A percentile compares a stretch with the other conserved stretches of the same genome.
Conservation (phyloP, 2,113 vertebrate species). For the Thunnus thynnus region DNA sequence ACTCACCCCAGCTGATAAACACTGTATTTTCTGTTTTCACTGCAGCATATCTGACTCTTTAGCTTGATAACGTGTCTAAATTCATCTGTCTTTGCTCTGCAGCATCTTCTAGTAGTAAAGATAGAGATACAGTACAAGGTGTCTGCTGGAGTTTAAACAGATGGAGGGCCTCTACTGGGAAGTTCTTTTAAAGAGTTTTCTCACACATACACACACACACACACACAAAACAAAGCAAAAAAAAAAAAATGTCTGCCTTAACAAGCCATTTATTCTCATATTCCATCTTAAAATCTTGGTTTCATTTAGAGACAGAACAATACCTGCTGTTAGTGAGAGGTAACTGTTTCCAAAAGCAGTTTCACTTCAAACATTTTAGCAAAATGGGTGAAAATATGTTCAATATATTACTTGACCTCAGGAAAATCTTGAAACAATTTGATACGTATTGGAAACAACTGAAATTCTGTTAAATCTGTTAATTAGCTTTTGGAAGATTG, state of each 20-base stretch:
- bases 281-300: slow-evolving; percentile 42
- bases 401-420: slow-evolving; percentile 14
- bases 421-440: slow-evolving; percentile 51
- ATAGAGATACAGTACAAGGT: slow-evolving; percentile 51
- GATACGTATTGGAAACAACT: slow-evolving; percentile 20
- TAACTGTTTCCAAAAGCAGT: slow-evolving; percentile 31
- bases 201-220: background rate
- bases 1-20: slow-evolving; percentile 53
- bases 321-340: slow-evolving; percentile 12
- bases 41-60: slow-evolving; percentile 52
- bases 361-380: slow-evolving; percentile 12
- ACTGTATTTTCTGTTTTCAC: slow-evolving; percentile 16
- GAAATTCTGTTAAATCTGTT: slow-evolving; percentile 33
- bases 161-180: slow-evolving; percentile 65
- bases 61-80: slow-evolving; percentile 28
- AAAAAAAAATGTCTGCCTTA: slow-evolving; percentile 23
- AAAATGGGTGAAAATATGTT: slow-evolving; percentile 26
- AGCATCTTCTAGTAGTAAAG: slow-evolving; percentile 46
- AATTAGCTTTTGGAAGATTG: slow-evolving; percentile 42
- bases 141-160: slow-evolving; percentile 70
- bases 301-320: slow-evolving; percentile 48
- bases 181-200: slow-evolving; percentile 25
- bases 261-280: slow-evolving; percentile 50
- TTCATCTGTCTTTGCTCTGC: slow-evolving; percentile 49
- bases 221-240: background rate